phyloP scores from a whole-genome alignment of 2,797 vertebrate species.

The Synanceia verrucosa region DNA sequence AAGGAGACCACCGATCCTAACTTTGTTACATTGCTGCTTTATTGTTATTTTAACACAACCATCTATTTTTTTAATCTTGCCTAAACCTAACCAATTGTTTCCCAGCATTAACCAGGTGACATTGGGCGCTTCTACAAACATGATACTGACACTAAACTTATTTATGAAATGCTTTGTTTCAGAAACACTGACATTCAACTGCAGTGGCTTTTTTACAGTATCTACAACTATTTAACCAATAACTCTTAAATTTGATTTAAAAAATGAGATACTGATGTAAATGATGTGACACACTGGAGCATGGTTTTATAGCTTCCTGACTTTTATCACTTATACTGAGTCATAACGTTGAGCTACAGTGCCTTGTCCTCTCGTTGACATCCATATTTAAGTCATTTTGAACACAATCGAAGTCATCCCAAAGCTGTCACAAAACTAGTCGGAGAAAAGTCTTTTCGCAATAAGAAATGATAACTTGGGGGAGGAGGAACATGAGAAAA shows the following conservation, averaged over 20 bases:
- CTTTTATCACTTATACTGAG: neutral
- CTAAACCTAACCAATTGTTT: neutral
- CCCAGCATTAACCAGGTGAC: neutral
- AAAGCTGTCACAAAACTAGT: neutral
- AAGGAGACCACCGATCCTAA: neutral
- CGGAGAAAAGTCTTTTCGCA: neutral
- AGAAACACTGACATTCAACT: neutral
- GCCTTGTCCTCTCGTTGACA: neutral
- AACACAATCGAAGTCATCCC: neutral
- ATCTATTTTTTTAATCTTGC: too few species aligned
- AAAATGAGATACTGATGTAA: neutral
- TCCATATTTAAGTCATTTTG: neutral
- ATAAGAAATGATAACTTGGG: neutral
- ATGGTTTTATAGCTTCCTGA: neutral
- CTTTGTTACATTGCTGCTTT: too few species aligned
- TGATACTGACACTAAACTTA: neutral
- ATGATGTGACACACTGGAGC: neutral
- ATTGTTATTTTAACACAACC: too few species aligned
- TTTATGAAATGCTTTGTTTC: neutral
- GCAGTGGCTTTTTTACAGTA: too few species aligned
- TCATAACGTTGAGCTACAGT: neutral
- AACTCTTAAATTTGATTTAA: neutral
- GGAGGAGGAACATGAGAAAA: neutral
- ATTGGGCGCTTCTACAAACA: neutral
- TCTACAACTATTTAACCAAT: neutral